Evolutionary conservation across 1,140 invertebrate genomes (phyloP), one percentile per base, ranked within the genome.

Genomic region (Saccostrea cuccullata): DNA sequence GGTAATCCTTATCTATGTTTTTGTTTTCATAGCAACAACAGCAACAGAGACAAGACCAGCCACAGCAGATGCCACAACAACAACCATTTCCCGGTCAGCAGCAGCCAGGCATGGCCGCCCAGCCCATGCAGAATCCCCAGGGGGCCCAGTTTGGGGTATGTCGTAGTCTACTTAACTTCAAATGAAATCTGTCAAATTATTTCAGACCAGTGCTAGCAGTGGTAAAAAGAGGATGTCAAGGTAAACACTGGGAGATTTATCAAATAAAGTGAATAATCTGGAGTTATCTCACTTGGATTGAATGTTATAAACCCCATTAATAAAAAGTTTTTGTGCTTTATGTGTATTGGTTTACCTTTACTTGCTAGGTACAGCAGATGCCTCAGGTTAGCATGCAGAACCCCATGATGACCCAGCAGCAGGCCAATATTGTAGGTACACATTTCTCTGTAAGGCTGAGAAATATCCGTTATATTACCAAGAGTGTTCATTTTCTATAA

Each of bases 341-440:
- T 47, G 47, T 47, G 5, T 47, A 47, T 47, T 47, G 47, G 1
- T 26, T 82, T 82, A 23, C 3, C 26, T 36, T 47, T n/a, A n/a
- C n/a, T n/a, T n/a, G n/a, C 20, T 17, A 84, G 82, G 55, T 84
- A 56, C 82, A 84, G 17, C 82, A 84, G 23, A 55, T 55, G 40
- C 82, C 82, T 12, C 82, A 84, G 40, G 55, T 55, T 4, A 84
- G 40, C 40, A 84, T 84, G 82, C 82, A 84, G 40, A 84, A n/a
- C n/a, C 82, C 82, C n/a, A 84, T 84, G 55, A 84, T 84, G 82
- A 55, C 82, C 40, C 40, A 55, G 55, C 82, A 84, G 30, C 82
- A 84, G 82, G 82, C 40, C 13, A 84, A 84, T 36, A 55, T 84
- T 47, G 82, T 84, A 84, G 55, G 12, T 47, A 47, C 47, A 47